Conservation (phyloP, 2,888 invertebrate genomes). For the Dasysyrphus albostriatus region DNA sequence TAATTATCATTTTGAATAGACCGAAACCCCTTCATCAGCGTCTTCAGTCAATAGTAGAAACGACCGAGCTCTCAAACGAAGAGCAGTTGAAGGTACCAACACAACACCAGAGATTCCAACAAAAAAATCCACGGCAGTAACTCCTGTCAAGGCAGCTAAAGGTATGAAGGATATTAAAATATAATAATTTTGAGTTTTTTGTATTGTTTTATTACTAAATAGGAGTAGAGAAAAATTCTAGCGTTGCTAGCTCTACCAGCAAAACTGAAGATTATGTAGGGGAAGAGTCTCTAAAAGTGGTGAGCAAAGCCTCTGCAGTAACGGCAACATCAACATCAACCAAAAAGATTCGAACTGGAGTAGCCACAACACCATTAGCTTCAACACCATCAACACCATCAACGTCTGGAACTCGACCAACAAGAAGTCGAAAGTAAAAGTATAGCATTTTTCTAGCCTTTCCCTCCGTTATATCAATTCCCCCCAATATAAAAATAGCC, state of each 20-base stretch:
- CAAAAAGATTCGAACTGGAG: constrained; percentile 60
- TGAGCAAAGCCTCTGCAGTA: constrained; percentile 63
- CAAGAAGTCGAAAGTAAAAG: constrained; percentile 78
- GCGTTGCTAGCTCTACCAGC: constrained; percentile 32
- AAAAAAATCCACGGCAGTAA: constrained; percentile 66
- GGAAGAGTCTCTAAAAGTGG: constrained; percentile 45
- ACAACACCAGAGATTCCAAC: constrained; percentile 67
- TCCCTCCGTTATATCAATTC: constrained; percentile 60
- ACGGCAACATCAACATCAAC: constrained; percentile 58
- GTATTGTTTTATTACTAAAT: background rate
- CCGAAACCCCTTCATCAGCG: constrained; percentile 70
- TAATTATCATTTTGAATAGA: constrained; percentile 15
- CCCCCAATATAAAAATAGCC: constrained; percentile 47
- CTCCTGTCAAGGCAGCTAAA: constrained; percentile 69
- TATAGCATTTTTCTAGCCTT: constrained; percentile 67
- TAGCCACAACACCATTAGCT: constrained; percentile 39
- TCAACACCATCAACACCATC: constrained; percentile 54
- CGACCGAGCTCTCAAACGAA: constrained; percentile 79
- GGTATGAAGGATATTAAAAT: constrained; percentile 62
- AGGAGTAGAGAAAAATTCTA: constrained; percentile 55
- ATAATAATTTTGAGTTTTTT: background rate
- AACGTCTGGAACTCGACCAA: constrained; percentile 73
- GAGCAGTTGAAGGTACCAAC: constrained; percentile 73
- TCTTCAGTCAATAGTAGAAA: constrained; percentile 77
- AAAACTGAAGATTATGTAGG: constrained; percentile 40